Evolutionary conservation across 2,113 vertebrate species (phyloP).

Genomic region (Holacanthus passer): DNA sequence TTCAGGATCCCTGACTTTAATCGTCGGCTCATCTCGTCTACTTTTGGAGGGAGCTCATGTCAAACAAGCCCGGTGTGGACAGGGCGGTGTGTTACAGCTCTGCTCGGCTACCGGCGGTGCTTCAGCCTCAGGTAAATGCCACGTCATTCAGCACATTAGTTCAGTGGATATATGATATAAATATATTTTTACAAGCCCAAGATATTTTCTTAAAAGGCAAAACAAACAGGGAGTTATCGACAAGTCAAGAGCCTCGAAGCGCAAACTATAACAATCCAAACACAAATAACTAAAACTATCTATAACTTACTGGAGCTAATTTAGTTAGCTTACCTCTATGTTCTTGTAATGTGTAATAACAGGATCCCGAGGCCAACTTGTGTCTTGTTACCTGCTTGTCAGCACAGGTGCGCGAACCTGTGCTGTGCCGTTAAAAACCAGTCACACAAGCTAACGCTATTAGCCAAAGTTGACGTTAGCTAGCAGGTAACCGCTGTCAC

Average conservation of each 20-base stretch:
- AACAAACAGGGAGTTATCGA: neutral
- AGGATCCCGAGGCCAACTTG: neutral
- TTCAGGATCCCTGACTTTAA: too few relatives aligned
- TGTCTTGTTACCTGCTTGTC: neutral
- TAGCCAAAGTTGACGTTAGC: constrained; percentile 31
- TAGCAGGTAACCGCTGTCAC: neutral
- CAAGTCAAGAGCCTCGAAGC: too few relatives aligned
- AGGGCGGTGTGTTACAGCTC: neutral
- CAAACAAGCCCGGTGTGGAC: neutral
- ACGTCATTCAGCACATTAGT: constrained; percentile 3
- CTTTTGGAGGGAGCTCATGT: too few relatives aligned
- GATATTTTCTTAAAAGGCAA: neutral
- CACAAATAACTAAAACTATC: neutral
- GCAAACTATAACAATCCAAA: neutral
- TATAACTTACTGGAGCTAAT: neutral
- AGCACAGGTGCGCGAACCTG: neutral
- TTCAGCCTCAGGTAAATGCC: constrained; percentile 12
- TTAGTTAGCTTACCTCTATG: neutral
- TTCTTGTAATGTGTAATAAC: too few relatives aligned
- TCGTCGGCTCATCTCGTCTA: too few relatives aligned
- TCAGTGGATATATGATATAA: neutral
- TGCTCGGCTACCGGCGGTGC: too few relatives aligned
- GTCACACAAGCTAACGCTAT: neutral
- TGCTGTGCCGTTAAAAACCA: neutral
- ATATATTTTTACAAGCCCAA: too few relatives aligned